Base-by-base conservation (phyloP, 2,888 invertebrate genomes). In the Platynereis dumerilii region DNA sequence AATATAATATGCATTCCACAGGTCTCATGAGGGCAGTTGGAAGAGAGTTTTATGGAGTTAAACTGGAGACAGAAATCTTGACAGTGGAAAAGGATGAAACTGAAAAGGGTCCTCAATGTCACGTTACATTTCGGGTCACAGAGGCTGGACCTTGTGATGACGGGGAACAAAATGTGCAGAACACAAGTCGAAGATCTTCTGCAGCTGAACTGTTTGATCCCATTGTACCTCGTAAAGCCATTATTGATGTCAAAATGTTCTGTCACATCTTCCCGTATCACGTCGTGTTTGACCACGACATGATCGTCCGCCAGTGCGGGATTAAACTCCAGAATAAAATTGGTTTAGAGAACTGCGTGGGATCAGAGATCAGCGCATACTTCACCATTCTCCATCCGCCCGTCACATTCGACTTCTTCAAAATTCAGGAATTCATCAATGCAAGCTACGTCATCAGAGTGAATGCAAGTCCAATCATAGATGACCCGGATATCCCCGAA, bases 261-360 rank as follows among this genome's bases (percentile, higher is more conserved):
- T 78, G 80, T 69, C 62, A 74, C 1, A 76, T 78, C 5, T 77
- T 81, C 57, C 80, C 81, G 0, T 81, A 79, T 59, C 81, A 81
- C 69, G 68, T 81, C n/a, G 74, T 80, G 3, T 80, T 80, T 64
- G 77, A 81, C 64, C 63, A 69, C n/a, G 39, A 73, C n/a, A 64
- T 81, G 44, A 42, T 60, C n/a, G 74, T 81, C 7, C 67, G 68
- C 57, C 80, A 80, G 57, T 73, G 73, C 58, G 80, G 80, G 2
- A 58, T 67, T 39, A 74, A 73, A 69, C 71, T 80, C 17, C 74
- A 74, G 62, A 34, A 5, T 12, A 34, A 7, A 12, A 34, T 34
- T 12, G 12, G 34, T 34, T 34, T 34, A 34, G 34, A 34, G 34
- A 5, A 34, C 12, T 34, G 34, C 12, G 34, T 34, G 10, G 72